Conservation (phyloP, 2,797 vertebrate genomes). For the Alcedo quadribrachys region DNA sequence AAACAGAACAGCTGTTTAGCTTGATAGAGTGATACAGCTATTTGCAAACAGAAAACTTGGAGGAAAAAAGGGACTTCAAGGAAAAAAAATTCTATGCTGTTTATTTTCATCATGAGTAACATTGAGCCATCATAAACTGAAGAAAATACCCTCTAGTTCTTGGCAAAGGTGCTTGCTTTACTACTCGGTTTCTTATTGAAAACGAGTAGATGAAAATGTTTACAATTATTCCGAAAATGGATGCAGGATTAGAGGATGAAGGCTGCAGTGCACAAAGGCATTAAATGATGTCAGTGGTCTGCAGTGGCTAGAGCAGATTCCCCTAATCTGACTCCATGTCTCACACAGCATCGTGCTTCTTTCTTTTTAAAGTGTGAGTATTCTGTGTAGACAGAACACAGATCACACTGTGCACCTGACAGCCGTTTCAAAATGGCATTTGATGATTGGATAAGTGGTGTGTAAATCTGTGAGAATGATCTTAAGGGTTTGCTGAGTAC, state of each 20-base stretch:
- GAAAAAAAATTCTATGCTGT: background rate
- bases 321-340: background rate
- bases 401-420: background rate
- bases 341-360: background rate
- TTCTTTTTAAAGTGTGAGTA: background rate
- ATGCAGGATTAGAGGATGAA: background rate
- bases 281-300: background rate
- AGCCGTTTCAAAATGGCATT: conserved; percentile 36
- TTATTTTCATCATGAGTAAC: background rate
- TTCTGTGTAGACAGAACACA: background rate
- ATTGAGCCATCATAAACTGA: background rate
- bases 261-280: background rate
- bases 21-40: background rate
- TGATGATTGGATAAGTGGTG: conserved; percentile 23
- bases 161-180: background rate
- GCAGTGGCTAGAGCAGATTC: background rate
- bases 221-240: background rate
- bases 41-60: background rate
- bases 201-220: background rate
- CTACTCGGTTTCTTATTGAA: background rate
- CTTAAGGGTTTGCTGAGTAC: conserved; percentile 42
- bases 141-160: background rate
- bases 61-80: background rate
- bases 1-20: background rate
- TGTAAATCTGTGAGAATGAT: conserved; percentile 9